Evolutionary conservation across 2,888 invertebrate species (phyloP), one percentile per base, ranked within the genome.

Genomic region (Prostheceraeus crozeri): DNA sequence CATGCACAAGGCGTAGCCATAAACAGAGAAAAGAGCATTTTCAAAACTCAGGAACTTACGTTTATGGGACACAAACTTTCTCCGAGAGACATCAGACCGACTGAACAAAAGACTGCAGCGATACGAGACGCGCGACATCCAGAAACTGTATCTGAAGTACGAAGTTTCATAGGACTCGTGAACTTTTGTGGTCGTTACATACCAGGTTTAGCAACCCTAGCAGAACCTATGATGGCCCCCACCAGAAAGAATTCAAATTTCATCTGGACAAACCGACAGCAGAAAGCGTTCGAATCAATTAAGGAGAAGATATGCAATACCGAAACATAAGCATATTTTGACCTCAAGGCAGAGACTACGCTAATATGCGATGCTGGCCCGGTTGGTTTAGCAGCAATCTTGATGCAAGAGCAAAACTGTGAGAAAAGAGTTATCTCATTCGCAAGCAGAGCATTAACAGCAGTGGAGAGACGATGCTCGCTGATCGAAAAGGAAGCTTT

Each of bases 21-120:
- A n/a, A 65, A 64, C 55, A 14, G n/a, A 16, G 58, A 62, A 1
- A 67, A 67, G 52, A 66, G 65, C 57, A 21, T 64, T 57, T 65
- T 67, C 46, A 60, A 59, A 21, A 60, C 65, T 57, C 33, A 55
- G 3, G 16, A 64, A 25, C 31, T 61, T 1, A 3, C 14, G 3
- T 63, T 55, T 27, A 45, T 63, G 56, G 61, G 60, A 23, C 62
- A 63, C 51, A 27, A 31, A 10, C 30, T 63, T 33, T 51, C 63
- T 28, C 25, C 45, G n/a, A 27, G 45, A 14, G 59, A 57, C 21
- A 52, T 63, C 8, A 40, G 51, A 21, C 56, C 55, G n/a, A 25
- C 48, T 16, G 40, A 36, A n/a, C 36, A 19, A 11, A 62, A 63
- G 30, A 52, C 59, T 2, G 35, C 36, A 33, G 62, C 62, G 14